Conservation (phyloP, 2,888 invertebrate genomes). For the Leuctra nigra region DNA sequence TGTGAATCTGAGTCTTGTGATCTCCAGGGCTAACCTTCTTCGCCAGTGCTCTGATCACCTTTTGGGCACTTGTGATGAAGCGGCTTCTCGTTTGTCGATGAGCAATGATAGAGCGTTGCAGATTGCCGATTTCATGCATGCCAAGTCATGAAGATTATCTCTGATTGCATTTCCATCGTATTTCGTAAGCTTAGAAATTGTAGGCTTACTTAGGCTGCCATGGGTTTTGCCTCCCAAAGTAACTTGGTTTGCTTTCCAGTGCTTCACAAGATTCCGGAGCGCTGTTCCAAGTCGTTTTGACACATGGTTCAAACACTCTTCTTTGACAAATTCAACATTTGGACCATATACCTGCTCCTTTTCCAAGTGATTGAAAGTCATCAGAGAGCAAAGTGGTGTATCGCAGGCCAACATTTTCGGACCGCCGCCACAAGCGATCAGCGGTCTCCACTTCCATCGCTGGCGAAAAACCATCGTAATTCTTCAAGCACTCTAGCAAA, state of each 20-base stretch:
- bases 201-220: constrained; percentile 15
- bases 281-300: constrained; percentile 20
- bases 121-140: constrained; percentile 28
- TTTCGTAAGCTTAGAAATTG: constrained; percentile 19
- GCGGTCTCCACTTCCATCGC: constrained; percentile 27
- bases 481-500: constrained; percentile 24
- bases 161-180: constrained; percentile 29
- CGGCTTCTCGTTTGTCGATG: constrained; percentile 31
- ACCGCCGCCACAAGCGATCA: constrained; percentile 23
- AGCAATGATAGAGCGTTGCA: constrained; percentile 30
- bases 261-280: constrained; percentile 15
- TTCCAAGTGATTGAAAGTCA: constrained; percentile 19
- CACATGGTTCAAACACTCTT: constrained; percentile 26
- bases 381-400: constrained; percentile 23
- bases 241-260: constrained; percentile 5
- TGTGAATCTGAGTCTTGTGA: constrained; percentile 14
- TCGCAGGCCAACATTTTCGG: constrained; percentile 12
- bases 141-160: constrained; percentile 23
- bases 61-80: constrained; percentile 29
- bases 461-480: constrained; percentile 26
- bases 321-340: constrained; percentile 8
- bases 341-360: constrained; percentile 9
- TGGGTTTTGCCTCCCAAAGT: constrained; percentile 19
- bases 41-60: constrained; percentile 22
- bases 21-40: constrained; percentile 12